These are phyloP conservation scores for Columba guinea DNA, from an alignment of 2,797 vertebrate species.

Conservation along the genomic window DNA sequence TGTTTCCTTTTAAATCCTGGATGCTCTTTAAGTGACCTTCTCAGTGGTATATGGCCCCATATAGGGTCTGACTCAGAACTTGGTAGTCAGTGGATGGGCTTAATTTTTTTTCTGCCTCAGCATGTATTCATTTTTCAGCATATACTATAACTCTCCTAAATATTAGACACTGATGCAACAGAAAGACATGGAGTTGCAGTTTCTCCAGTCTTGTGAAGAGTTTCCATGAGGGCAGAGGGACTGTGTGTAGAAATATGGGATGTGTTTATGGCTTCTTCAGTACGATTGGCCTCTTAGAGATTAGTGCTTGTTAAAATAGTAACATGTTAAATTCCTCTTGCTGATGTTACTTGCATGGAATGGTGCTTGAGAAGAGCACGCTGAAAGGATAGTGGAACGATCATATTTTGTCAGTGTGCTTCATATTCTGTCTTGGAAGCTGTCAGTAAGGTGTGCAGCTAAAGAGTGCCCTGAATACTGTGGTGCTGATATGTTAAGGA, in stretches of 20 bases:
- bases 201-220: neutral
- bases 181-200: neutral
- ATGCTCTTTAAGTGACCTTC: neutral
- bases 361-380: slow-evolving; percentile 26
- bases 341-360: slow-evolving; percentile 42
- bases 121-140: neutral
- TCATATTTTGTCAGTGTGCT: neutral
- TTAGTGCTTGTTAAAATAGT: slow-evolving; percentile 64
- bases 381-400: neutral
- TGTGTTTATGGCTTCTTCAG: slow-evolving; percentile 36
- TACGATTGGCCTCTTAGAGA: slow-evolving; percentile 16
- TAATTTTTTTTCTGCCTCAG: neutral
- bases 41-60: neutral
- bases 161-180: neutral
- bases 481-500: neutral
- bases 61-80: neutral
- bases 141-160: neutral
- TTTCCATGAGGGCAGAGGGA: neutral
- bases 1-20: neutral
- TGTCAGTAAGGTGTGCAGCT: neutral
- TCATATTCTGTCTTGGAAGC: neutral
- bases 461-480: neutral
- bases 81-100: neutral
- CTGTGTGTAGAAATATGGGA: neutral
- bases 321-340: slow-evolving; percentile 56